Evolutionary conservation across 2,797 vertebrate genomes (phyloP).

Genomic region (Columba guinea): DNA sequence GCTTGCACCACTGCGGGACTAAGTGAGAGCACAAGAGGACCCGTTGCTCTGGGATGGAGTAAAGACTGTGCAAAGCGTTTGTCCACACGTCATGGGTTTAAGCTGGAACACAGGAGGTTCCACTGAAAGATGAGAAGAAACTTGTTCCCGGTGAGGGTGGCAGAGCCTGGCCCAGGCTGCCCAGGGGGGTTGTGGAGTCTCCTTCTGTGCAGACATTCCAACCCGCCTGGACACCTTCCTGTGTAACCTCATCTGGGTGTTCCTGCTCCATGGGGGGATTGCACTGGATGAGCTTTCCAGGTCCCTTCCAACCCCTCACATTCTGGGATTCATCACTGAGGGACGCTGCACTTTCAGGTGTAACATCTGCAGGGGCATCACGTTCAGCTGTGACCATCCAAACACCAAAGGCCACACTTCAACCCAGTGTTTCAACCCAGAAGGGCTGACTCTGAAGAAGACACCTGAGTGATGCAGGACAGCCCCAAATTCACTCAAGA

Average conservation of each 20-base stretch:
- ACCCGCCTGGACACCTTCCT: no score
- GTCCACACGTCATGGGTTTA: not conserved
- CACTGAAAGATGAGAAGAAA: no score
- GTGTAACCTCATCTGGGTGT: no score
- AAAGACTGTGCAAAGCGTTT: not conserved
- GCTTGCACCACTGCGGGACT: not conserved
- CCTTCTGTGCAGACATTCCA: no score
- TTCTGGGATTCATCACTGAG: no score
- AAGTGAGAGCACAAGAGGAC: rapidly evolving
- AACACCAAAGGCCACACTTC: not conserved
- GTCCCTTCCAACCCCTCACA: no score
- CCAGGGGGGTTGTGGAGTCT: no score
- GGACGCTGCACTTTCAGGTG: not conserved
- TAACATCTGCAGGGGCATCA: not conserved
- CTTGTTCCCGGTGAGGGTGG: no score
- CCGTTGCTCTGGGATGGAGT: not conserved
- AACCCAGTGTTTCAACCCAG: rapidly evolving
- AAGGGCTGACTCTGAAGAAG: not conserved
- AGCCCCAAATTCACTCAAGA: not conserved
- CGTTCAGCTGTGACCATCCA: not conserved
- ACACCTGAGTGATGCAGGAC: not conserved
- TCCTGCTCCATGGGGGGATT: no score
- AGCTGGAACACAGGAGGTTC: no score
- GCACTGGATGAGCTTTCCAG: no score
- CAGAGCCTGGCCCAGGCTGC: no score